Base-by-base conservation (phyloP, 2,888 invertebrate species). In the Rhagophthalmus giganteus region DNA sequence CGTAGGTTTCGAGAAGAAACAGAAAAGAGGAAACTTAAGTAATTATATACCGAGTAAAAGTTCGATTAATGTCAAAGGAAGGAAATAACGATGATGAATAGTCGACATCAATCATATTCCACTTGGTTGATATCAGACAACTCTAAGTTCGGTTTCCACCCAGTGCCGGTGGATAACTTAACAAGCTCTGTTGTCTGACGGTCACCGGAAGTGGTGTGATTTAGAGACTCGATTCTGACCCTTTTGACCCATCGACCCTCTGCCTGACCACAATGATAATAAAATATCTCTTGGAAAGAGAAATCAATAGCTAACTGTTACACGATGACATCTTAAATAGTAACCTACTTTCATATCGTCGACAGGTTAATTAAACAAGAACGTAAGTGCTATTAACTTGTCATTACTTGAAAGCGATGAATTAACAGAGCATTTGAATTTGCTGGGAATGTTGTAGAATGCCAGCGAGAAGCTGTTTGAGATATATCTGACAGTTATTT, bases 31-130 rank as follows among this genome's bases (percentile, higher is more conserved):
- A 57, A 57, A 58, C 55, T 54, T 59, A 54, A 51, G 67, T 69
- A 69, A 69, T 69, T 69, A 70, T 60, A 62, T 67, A 66, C 65
- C 63, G 65, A 69, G 68, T 67, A 70, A 71, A 69, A 70, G 69
- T 70, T 70, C 65, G 66, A 67, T 66, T 64, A 66, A 64, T 67
- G 72, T 72, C 70, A 70, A 62, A 57, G 65, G 64, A 65, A 65
- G 65, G 67, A 68, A 69, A 65, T 71, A 72, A 72, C 71, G 73
- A 75, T 73, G 75, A 75, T 75, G 69, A 73, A 75, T 74, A 68
- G 70, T 62, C 58, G 57, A 61, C 74, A 75, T 74, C 74, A 74
- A 74, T 75, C 74, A 75, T 73, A 65, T 66, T 68, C 62, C 67
- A 65, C 66, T 61, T 58, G 65, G 59, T 55, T 64, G 61, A 64